phyloP scores from a whole-genome alignment of 2,113 vertebrate species.

The Oreotrochilus melanogaster region DNA sequence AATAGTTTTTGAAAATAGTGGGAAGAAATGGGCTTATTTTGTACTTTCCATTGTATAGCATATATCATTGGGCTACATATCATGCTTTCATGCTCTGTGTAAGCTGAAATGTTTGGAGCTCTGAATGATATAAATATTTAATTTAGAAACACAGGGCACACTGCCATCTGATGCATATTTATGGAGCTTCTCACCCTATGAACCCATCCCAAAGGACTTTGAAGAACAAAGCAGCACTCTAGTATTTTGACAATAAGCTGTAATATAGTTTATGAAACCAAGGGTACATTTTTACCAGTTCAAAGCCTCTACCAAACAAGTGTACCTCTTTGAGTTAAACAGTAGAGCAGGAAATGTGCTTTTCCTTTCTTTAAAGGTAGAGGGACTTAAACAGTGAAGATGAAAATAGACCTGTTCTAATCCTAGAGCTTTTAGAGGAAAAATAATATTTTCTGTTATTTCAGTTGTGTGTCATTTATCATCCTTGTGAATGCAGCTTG shows the following conservation, averaged over 20 bases:
- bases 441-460: not conserved
- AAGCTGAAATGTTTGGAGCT: not conserved
- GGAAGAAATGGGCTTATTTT: not conserved
- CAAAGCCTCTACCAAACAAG: slow-evolving; percentile 16
- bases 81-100: not conserved
- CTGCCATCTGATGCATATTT: not conserved
- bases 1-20: not conserved
- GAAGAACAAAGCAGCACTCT: slow-evolving; percentile 1
- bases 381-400: not conserved
- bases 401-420: not conserved
- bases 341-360: not conserved
- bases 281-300: not conserved
- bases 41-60: not conserved
- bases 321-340: not conserved
- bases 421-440: not conserved
- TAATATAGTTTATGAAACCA: not conserved
- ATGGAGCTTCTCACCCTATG: not conserved
- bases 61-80: not conserved
- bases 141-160: not conserved
- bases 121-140: not conserved
- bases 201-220: not conserved
- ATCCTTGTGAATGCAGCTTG: not conserved
- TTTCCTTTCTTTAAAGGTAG: not conserved
- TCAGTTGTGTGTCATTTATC: not conserved
- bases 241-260: not conserved